These are phyloP conservation scores for Podilymbus podiceps DNA, from an alignment of 2,113 vertebrate species.

Conservation along the genomic window DNA sequence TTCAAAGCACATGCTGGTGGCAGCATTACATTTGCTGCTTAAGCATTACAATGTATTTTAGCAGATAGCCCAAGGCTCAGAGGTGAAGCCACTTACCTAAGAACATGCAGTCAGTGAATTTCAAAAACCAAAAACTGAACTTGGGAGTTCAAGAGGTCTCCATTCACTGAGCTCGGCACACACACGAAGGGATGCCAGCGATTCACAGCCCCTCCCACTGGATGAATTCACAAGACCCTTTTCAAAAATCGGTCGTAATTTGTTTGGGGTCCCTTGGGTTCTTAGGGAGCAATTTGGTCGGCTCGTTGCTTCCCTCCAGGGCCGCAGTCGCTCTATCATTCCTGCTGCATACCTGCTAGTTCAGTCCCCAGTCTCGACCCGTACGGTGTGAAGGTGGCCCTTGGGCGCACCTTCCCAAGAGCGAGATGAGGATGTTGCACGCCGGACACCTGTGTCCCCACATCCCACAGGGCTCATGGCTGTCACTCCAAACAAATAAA, in stretches of 20 bases:
- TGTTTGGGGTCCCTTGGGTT: not conserved
- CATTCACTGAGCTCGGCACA: not conserved
- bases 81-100: not conserved
- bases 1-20: not conserved
- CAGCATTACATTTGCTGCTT: not conserved
- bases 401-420: not conserved
- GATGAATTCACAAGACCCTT: not conserved
- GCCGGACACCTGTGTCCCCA: not conserved
- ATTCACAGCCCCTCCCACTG: not conserved
- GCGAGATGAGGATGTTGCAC: not conserved
- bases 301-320: not conserved
- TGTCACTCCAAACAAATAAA: not conserved
- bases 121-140: not conserved
- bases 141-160: not conserved
- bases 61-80: not conserved
- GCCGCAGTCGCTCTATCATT: not conserved
- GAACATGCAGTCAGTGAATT: not conserved
- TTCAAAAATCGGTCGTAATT: not conserved
- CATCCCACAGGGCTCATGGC: not conserved
- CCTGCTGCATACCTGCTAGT: not conserved
- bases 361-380: not conserved
- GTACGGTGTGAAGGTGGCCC: accelerated
- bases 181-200: not conserved
- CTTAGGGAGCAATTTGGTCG: not conserved
- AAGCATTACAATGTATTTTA: not conserved